Conservation (phyloP, 2,113 vertebrate species). For the Cervus canadensis region DNA sequence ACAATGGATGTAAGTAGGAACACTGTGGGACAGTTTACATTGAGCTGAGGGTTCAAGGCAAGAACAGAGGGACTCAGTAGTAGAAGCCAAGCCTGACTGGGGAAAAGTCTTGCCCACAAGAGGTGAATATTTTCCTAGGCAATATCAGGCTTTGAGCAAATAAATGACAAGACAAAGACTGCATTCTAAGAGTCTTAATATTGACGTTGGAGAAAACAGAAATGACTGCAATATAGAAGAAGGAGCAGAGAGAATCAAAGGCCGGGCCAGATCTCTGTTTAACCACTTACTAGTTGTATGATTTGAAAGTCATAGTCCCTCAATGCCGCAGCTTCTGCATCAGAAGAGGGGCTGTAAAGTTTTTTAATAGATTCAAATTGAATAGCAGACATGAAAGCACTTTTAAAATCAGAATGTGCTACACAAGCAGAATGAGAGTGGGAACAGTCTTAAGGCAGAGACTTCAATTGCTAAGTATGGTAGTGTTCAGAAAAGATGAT, state of each 20-base stretch:
- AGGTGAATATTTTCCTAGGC: not conserved
- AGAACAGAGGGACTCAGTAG: no score
- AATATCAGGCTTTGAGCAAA: not conserved
- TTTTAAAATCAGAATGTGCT: not conserved
- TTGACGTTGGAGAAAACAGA: not conserved
- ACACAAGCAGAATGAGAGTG: not conserved
- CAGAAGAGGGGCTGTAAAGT: not conserved
- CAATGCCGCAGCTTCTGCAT: not conserved
- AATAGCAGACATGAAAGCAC: not conserved
- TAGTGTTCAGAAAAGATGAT: not conserved
- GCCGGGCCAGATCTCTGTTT: not conserved
- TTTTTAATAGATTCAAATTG: not conserved
- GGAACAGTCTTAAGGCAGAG: not conserved
- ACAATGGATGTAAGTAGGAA: not conserved
- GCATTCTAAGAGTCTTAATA: not conserved
- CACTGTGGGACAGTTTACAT: not conserved
- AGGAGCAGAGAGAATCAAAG: not conserved
- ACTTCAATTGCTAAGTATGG: not conserved
- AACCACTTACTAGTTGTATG: not conserved
- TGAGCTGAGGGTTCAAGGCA: not conserved
- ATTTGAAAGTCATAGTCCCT: not conserved
- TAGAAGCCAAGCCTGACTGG: not conserved
- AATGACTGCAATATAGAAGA: not conserved
- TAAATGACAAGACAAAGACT: not conserved
- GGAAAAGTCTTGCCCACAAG: not conserved